These are phyloP conservation scores for Pelobates fuscus DNA, from an alignment of 2,113 vertebrate genomes.

Conservation along the genomic window DNA sequence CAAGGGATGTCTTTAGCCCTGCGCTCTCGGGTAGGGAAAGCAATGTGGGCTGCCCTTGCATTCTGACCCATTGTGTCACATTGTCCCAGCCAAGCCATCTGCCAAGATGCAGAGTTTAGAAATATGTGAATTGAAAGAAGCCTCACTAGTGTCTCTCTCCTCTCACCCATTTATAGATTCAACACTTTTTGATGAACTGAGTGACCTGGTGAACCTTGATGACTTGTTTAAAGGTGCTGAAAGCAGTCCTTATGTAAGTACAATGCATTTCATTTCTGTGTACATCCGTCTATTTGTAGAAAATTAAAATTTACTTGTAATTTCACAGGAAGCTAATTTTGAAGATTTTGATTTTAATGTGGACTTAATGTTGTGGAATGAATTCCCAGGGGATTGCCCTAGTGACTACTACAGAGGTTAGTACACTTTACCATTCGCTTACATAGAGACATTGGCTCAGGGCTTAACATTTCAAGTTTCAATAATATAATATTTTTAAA, in stretches of 20 bases:
- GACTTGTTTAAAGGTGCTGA: constrained; percentile 67
- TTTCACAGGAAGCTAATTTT: constrained; percentile 71
- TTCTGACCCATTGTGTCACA: too few relatives aligned
- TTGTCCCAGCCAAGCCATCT: too few relatives aligned
- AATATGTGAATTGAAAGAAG: too few relatives aligned
- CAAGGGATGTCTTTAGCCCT: too few relatives aligned
- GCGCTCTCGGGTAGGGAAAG: too few relatives aligned
- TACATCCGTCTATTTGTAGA: not conserved
- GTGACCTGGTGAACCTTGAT: constrained; percentile 73
- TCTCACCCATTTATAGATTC: constrained; percentile 69
- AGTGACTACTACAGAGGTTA: constrained; percentile 76
- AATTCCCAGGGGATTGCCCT: constrained; percentile 64
- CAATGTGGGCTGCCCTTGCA: too few relatives aligned
- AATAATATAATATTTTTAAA: too few relatives aligned
- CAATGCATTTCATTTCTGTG: not conserved
- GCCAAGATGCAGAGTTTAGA: too few relatives aligned
- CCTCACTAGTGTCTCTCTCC: too few relatives aligned
- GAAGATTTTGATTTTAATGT: constrained; percentile 83
- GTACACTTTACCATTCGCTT: not conserved
- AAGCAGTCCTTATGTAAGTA: constrained; percentile 76
- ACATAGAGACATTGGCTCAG: too few relatives aligned
- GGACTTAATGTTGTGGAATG: constrained; percentile 79
- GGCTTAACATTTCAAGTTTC: too few relatives aligned
- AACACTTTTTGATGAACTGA: constrained; percentile 83
- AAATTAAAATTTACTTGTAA: constrained; percentile 30